Evolutionary conservation across 2,888 invertebrate species (phyloP).

Genomic region (Yponomeuta evonymella): DNA sequence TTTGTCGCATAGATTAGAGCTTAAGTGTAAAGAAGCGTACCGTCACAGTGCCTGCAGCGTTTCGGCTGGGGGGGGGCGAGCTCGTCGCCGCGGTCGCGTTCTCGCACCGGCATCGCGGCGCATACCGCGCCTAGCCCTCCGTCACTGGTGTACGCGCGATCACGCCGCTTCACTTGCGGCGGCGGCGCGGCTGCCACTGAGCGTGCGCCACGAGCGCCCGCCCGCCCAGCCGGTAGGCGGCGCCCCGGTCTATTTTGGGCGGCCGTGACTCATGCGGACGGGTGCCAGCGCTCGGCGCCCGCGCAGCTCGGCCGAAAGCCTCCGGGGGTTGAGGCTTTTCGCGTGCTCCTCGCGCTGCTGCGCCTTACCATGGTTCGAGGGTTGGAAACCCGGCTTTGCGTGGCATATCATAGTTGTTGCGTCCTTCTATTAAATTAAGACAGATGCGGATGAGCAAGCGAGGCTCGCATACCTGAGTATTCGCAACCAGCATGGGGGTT

Average conservation of each 20-base stretch:
- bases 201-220: conserved; percentile 50
- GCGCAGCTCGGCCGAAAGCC: conserved; percentile 46
- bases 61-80: conserved; percentile 85
- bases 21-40: conserved; percentile 55
- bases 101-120: conserved; percentile 77
- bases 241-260: conserved; percentile 71
- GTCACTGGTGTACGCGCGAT: conserved; percentile 39
- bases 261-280: conserved; percentile 65
- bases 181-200: conserved; percentile 72
- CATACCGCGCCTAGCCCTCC: conserved; percentile 60
- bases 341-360: too few relatives aligned
- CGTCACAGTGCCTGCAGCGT: conserved; percentile 95
- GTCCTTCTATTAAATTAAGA: background rate
- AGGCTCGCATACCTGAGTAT: too few relatives aligned
- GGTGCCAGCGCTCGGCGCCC: conserved; percentile 56
- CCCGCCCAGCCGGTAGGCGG: conserved; percentile 74
- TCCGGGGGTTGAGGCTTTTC: conserved; percentile 8
- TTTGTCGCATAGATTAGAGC: background rate
- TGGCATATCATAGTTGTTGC: background rate
- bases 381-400: conserved; percentile 25
- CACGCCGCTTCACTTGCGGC: conserved; percentile 62
- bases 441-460: background rate
- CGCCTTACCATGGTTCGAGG: too few relatives aligned
- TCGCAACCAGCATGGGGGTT: too few relatives aligned
- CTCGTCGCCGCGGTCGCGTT: conserved; percentile 75